Percentiles rank a stretch among this genome's conserved stretches.
phyloP scores from a whole-genome alignment of 2,888 invertebrate genomes.

The Neoascia interrupta region DNA sequence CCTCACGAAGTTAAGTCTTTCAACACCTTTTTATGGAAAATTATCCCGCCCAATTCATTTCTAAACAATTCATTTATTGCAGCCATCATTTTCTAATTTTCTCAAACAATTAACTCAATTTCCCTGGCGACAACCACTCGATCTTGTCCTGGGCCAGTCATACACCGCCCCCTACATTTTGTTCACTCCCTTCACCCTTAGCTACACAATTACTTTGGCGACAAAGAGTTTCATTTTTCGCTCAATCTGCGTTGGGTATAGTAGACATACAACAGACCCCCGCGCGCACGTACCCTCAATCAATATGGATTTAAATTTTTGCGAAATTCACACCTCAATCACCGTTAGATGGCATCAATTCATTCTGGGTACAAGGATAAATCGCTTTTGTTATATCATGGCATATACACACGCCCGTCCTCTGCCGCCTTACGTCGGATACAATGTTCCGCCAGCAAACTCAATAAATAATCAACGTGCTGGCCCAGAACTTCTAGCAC shows the following conservation, averaged over 20 bases:
- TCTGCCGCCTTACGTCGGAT: not conserved
- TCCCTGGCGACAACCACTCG: constrained; percentile 49
- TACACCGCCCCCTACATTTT: not conserved
- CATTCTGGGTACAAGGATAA: constrained; percentile 42
- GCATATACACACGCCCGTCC: not conserved
- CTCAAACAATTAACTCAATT: constrained; percentile 56
- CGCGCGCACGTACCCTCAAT: not conserved
- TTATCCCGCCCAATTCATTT: constrained; percentile 41
- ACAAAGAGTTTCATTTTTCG: constrained; percentile 19
- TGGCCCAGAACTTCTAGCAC: too few relatives aligned
- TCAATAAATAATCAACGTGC: constrained; percentile 56
- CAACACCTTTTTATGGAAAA: too few relatives aligned
- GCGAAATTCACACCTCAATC: constrained; percentile 55
- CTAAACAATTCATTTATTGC: constrained; percentile 45
- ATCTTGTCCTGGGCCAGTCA: constrained; percentile 25
- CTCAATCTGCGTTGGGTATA: constrained; percentile 20
- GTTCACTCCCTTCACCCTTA: constrained; percentile 17
- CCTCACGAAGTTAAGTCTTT: too few relatives aligned
- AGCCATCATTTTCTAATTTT: constrained; percentile 33
- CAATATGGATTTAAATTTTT: constrained; percentile 52
- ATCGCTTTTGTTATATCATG: constrained; percentile 8
- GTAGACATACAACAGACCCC: not conserved
- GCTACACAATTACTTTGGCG: constrained; percentile 4
- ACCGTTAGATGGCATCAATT: constrained; percentile 36
- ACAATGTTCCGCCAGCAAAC: constrained; percentile 28